Base-by-base conservation (phyloP, 1,140 invertebrate species). In the Diploscapter pachys region DNA sequence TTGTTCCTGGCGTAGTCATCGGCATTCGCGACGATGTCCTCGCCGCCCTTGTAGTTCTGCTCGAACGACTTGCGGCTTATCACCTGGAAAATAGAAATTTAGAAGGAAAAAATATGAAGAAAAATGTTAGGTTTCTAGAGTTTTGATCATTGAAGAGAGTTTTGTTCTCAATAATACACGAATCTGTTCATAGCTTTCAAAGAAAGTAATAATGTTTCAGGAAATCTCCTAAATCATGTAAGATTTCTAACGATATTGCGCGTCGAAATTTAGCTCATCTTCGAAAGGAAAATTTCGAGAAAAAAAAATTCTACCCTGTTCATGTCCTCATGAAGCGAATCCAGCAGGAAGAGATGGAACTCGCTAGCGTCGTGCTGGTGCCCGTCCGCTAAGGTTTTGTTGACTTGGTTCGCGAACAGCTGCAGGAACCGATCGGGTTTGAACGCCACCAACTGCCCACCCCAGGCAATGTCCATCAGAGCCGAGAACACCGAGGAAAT, bases 331-430 rank as follows among this genome's bases (percentile, higher is more conserved):
- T 77, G 75, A 5, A 77, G 71, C 2, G 75, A 63, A n/a, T 77
- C 75, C 4, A 77, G 51, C 5, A 77, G 55, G 71, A 77, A 73
- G 3, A 67, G 62, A 56, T 77, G 70, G 49, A 77, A 77, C 59
- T 77, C 75, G 2, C 63, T 59, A 9, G 75, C 75, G 48, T 77
- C 75, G 63, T 77, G 75, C 63, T 77, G 75, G 6, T 68, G 71
- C 2, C 75, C 75, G 56, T 77, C 72, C 49, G 56, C 56, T 5
- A 77, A 64, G 5, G 48, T 4, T 5, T 4, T 13, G 57, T 77
- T 75, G n/a, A 77, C 75, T n/a, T 53, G 8, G 5, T 57, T 31
- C 4, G 75, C 57, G 63, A 77, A 77, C 3, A 77, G 63, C 49
- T 59, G 56, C 71, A 64, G 53, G 49, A 76, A 76, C 13, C 63